Evolutionary conservation across 2,797 vertebrate genomes (phyloP), one percentile per base, ranked within the genome.

Genomic region (Macroramphosus scolopax): DNA sequence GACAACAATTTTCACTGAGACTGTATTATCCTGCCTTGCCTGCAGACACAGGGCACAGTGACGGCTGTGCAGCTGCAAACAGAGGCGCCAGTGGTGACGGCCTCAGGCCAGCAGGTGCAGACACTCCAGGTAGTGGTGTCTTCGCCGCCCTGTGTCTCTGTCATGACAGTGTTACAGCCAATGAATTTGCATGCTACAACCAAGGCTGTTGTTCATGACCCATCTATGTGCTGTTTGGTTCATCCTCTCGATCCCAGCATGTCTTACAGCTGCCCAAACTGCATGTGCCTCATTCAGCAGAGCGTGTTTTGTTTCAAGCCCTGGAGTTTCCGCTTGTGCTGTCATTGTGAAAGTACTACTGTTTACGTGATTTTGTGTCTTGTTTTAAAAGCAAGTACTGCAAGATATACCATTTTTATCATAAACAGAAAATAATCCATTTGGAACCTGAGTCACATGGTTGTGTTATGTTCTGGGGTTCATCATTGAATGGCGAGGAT

Each of bases 91-190:
- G 93, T 96, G 88, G 93, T 93, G 91, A 93, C 94, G 51, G 94
- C 95, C 91, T 92, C 94, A 82, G 94, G 93, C 89, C 95, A 98
- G 94, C 95, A 97, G 92, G 93, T 97, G 89, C 95, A 98, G 91
- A 96, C 95, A 86, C 95, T 98, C 91, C 95, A 97, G 95, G 95
- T 96, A 98, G 95, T 96, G 94, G 95, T 98, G 92, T 86, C 80
- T 89, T 34, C 71, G 80, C 88, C 72, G 76, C 79, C 81, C 82
- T 84, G 78, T 82, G 78, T 83, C 81, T 60, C 68, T 62, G 72
- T 77, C 69, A 53, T 45, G 25, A 68, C 52, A 30, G 54, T 63
- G 44, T 60, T 38, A 34, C 64, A 62, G 64, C 49, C 58, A 29
- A 16, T 49, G 13, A 53, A 50, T 75, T 54, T 85, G 84, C 87